Base-by-base conservation (phyloP, 2,113 vertebrate genomes). In the human (Homo sapiens) region DNA sequence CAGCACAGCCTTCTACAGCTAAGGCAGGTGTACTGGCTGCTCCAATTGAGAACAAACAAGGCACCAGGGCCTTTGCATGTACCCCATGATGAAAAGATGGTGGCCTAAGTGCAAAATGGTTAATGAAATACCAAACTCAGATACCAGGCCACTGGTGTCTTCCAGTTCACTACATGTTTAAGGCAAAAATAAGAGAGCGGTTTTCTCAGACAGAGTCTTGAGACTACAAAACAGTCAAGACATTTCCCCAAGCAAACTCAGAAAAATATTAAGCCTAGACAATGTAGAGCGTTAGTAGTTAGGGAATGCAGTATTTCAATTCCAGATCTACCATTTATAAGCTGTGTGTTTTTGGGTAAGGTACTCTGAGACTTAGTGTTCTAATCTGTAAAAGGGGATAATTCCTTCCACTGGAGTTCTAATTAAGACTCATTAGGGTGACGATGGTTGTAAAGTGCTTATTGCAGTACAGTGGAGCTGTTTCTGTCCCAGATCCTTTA, bases 191-290 rank as follows among this genome's bases (percentile, higher is more conserved):
- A 75, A 83, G 14, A 92, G n/a, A 94, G 35, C 40, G 1, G 4
- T 85, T 90, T 97, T 75, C 48, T 90, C 57, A 55, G 55, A 48
- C 16, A 55, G 30, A 8, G 8, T 17, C 32, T 87, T 72, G 48
- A 90, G 10, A 17, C 18, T 72, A 14, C 5, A 83, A 45, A 27
- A 73, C 3, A 61, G 14, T 38, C 16, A 61, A 27, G 59, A 18
- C 0, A 25, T 43, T 82, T 79, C n/a, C 16, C 55, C 27, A 18
- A 57, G 16, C 40, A 89, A 90, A 43, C 2, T 45, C 8, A 72
- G 40, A 43, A 5, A 57, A 38, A 55, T 8, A 17, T 35, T 43
- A 9, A 79, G 35, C 30, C 9, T 66, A 52, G 30, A 40, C 27
- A 57, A 7, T 30, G 23, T 1, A 17, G 5, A 13, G 2, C 12